Evolutionary conservation across 2,888 invertebrate species (phyloP), one percentile per base, ranked within the genome.

Genomic region (Cantharis flavilabris): DNA sequence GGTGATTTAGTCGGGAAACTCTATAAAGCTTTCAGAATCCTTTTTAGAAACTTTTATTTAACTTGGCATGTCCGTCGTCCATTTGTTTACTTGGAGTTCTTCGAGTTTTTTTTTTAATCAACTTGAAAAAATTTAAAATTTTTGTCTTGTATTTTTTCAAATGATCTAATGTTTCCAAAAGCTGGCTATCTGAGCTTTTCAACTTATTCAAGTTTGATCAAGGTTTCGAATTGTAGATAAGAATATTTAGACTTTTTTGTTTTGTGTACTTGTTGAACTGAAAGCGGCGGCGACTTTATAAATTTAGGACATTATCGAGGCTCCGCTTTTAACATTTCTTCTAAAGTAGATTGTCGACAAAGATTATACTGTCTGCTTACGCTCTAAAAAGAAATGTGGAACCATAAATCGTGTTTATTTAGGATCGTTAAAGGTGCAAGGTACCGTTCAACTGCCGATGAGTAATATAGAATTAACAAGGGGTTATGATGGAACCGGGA

Each of bases 391-490:
- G 49, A 49, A 49, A 49, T 49, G 49, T 49, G n/a, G 49, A 49
- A 49, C 49, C 49, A 49, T 49, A 49, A 49, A 49, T 49, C 49
- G 49, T 49, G 49, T 49, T 49, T 49, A 49, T 49, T 49, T 49
- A 49, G 49, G 49, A 49, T 49, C 49, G 49, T 49, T 49, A 49
- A 49, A 49, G 49, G 49, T 49, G n/a, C 49, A n/a, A 49, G 49
- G 49, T n/a, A 49, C 49, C 49, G 49, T n/a, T 49, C 49, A 33
- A n/a, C 49, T 67, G 23, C 65, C 18, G 65, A 67, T 67, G 65
- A 67, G 26, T 67, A 67, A 67, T 67, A n/a, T 26, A 13, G 13
- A 49, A 75, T 26, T 62, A 69, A 26, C 49, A 75, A 72, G 62
- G 16, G 70, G 10, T 76, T 49, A 72, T 64, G 16, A 30, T n/a